Evolutionary conservation across 1,140 invertebrate species (phyloP).

Genomic region (Hylyphantes graminicola): DNA sequence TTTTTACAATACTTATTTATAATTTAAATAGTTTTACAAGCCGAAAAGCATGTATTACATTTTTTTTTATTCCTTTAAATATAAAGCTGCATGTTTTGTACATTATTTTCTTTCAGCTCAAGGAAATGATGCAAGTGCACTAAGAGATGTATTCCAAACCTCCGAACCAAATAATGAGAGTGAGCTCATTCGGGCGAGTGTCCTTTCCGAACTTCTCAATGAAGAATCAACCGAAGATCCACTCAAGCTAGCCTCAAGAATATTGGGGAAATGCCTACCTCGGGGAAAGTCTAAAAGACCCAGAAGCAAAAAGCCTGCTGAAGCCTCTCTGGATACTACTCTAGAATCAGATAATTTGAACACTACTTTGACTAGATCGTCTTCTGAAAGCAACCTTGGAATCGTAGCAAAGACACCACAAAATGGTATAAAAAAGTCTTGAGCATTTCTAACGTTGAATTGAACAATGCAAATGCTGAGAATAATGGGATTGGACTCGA

Average conservation of each 20-base stretch:
- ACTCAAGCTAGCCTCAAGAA: slow-evolving; percentile 9
- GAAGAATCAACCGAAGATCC: slow-evolving; percentile 8
- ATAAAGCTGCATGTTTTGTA: too few relatives aligned
- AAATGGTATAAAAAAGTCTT: background rate
- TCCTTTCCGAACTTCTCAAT: slow-evolving; percentile 9
- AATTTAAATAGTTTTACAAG: too few relatives aligned
- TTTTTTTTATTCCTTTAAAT: background rate
- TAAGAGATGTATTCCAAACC: background rate
- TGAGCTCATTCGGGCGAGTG: slow-evolving; percentile 4
- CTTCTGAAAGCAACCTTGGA: background rate
- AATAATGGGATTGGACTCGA: too few relatives aligned
- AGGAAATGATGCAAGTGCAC: slow-evolving; percentile 6
- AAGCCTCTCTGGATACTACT: background rate
- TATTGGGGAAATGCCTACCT: slow-evolving; percentile 3
- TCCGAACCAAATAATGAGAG: background rate
- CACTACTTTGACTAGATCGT: slow-evolving; percentile 2
- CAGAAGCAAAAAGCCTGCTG: background rate
- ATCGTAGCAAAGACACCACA: background rate
- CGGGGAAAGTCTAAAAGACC: background rate
- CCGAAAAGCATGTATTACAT: background rate
- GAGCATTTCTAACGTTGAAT: background rate
- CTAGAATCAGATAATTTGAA: background rate
- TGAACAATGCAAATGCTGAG: background rate
- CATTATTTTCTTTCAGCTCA: slow-evolving; percentile 2
- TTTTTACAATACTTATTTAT: too few relatives aligned